Base-by-base conservation (phyloP, 1,140 invertebrate species). In the Nephila pilipes region DNA sequence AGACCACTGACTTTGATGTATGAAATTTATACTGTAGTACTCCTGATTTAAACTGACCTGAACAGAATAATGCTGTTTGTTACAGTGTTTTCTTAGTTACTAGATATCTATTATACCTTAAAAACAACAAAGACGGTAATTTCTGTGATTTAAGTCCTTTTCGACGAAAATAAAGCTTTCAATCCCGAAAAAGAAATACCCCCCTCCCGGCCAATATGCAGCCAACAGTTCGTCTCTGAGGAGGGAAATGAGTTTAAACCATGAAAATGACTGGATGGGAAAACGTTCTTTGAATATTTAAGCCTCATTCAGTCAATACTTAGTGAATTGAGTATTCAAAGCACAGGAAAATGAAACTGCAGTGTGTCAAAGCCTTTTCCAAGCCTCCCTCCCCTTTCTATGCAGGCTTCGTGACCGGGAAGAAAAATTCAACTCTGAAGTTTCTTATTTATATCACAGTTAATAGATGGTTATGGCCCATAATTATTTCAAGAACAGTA, bases 301-400 rank as follows among this genome's bases (percentile, higher is more conserved):
- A 85, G 14, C 16, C 14, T 32, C 18, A 85, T 58, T 85, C 55
- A 85, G 83, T 85, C 83, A 85, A 85, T 85, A 85, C 55, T 85
- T 85, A 32, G 55, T 4, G 55, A 55, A 85, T 85, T 58, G 32
- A 8, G 83, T 58, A 85, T 85, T 55, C 83, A 85, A 29, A 18
- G 55, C 83, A 85, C 83, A 58, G 25, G 46, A 8, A 85, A 85
- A 85, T 54, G 38, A 55, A 14, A 16, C n/a, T 8, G 36, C 46
- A n/a, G 32, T 58, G 14, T 85, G 83, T 58, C 83, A 85, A 58
- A 85, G 83, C 14, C 22, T 29, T 69, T 46, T 46, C 46, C 46
- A 46, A 46, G 46, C 63, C 25, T 8, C 25, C n/a, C 1, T 29
- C 63, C 8, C 25, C 10, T 60, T 58, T n/a, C 46, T 46, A 6